Base-by-base conservation (phyloP, 1,140 invertebrate genomes). In the Cydia strobilella region DNA sequence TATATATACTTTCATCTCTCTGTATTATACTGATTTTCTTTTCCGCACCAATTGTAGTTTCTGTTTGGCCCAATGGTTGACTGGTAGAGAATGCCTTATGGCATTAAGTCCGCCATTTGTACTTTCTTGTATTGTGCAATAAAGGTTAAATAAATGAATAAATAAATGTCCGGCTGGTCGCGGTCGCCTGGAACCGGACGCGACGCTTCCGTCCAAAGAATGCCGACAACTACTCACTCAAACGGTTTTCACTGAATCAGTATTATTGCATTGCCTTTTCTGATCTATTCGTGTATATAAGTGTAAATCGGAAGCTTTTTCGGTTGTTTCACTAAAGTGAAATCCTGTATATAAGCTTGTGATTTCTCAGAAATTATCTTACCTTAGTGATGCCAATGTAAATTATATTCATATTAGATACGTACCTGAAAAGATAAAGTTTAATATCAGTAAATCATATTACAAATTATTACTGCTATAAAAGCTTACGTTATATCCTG, bases 391-490 rank as follows among this genome's bases (percentile, higher is more conserved):
- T 59, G 23, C 10, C 54, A 10, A 3, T 23, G 20, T 10, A 23
- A 23, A 23, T 18, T 7, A 15, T 18, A 54, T 0, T 18, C 15
- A n/a, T 59, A 23, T 54, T n/a, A 13, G 13, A 23, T 51, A 73
- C 72, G 42, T 73, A 73, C 72, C 72, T 73, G 72, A 73, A 73
- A 73, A 25, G 25, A 73, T 20, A 73, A 73, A 48, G 25, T 51
- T 27, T 51, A 48, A 54, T 15, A 73, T 73, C 23, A 35, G 15
- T 69, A 18, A 69, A 18, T 48, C 5, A 20, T 10, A 4, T 20
- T 27, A 48, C n/a, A 51, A 42, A 72, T 35, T 42, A 72, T 39
- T 20, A 31, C 20, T 18, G 72, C n/a, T 73, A 27, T 73, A 51
- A 51, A 73, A 69, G n/a, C 6, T 69, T 10, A 18, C 7, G 65